Conservation (phyloP, 2,797 vertebrate genomes). For the Tamandua tetradactyla region DNA sequence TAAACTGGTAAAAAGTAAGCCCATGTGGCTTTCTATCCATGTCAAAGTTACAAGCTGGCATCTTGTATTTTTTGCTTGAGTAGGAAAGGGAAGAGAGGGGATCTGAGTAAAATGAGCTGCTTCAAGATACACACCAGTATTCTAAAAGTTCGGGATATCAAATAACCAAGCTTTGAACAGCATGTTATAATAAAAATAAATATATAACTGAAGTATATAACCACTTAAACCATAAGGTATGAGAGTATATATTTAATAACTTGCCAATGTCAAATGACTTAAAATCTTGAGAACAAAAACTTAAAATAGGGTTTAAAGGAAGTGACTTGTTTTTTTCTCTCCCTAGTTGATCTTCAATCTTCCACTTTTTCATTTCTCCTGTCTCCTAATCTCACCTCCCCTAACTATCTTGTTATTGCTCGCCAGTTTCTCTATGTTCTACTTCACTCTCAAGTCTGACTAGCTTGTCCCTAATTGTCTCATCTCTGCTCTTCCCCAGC, state of each 20-base stretch:
- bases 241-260: background rate
- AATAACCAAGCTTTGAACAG: background rate
- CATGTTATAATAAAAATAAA: background rate
- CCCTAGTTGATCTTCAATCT: background rate
- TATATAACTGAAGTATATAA: background rate
- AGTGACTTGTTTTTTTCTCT: background rate
- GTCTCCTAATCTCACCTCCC: background rate
- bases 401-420: background rate
- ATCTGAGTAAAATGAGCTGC: background rate
- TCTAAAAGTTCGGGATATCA: background rate
- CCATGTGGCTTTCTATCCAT: background rate
- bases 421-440: conserved; percentile 16
- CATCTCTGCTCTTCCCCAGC: background rate
- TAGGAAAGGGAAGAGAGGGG: background rate
- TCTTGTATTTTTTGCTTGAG: background rate
- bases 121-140: background rate
- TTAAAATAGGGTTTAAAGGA: background rate
- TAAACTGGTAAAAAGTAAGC: background rate
- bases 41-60: background rate
- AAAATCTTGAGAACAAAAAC: background rate
- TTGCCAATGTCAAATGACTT: conserved; percentile 23
- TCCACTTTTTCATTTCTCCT: conserved; percentile 29
- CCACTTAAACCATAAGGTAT: background rate
- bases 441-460: conserved; percentile 10
- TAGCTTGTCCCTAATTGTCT: conserved; percentile 3